phyloP scores from a whole-genome alignment of 1,140 invertebrate genomes.

The Homarus americanus region DNA sequence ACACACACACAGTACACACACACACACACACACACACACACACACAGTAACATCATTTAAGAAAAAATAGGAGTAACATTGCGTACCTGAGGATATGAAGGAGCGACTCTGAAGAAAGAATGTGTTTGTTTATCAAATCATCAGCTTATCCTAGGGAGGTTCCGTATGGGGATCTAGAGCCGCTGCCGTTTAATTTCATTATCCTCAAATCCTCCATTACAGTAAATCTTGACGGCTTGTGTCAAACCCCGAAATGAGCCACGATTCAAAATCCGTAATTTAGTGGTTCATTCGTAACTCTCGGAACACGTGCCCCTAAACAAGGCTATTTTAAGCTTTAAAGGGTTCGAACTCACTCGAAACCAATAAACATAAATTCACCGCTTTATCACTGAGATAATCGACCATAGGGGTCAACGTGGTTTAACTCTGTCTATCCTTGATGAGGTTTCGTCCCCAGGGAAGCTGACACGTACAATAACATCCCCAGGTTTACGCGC shows the following conservation, averaged over 20 bases:
- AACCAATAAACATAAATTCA: background rate
- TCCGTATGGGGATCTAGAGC: background rate
- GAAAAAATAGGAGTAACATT: too few species aligned
- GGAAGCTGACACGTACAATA: constrained; percentile 35
- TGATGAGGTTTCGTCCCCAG: background rate
- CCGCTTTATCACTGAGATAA: background rate
- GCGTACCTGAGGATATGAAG: too few species aligned
- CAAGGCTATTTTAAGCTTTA: background rate
- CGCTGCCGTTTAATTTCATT: constrained; percentile 39
- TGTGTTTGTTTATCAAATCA: background rate
- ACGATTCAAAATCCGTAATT: constrained; percentile 7
- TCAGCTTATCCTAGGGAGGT: background rate
- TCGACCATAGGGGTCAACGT: background rate
- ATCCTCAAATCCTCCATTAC: constrained; percentile 22
- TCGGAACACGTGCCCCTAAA: background rate
- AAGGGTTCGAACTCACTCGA: background rate
- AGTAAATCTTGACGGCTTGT: constrained; percentile 26
- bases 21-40: too few species aligned
- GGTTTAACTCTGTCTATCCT: background rate
- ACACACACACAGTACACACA: too few species aligned
- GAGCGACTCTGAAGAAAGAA: background rate
- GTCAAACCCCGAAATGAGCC: constrained; percentile 22
- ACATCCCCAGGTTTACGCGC: constrained; percentile 31
- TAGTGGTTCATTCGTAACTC: constrained; percentile 15
- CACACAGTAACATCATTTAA: too few species aligned